A percentile compares a stretch with the other conserved stretches of the same genome.
phyloP scores from a whole-genome alignment of 2,113 vertebrate species.

The Callithrix jacchus region DNA sequence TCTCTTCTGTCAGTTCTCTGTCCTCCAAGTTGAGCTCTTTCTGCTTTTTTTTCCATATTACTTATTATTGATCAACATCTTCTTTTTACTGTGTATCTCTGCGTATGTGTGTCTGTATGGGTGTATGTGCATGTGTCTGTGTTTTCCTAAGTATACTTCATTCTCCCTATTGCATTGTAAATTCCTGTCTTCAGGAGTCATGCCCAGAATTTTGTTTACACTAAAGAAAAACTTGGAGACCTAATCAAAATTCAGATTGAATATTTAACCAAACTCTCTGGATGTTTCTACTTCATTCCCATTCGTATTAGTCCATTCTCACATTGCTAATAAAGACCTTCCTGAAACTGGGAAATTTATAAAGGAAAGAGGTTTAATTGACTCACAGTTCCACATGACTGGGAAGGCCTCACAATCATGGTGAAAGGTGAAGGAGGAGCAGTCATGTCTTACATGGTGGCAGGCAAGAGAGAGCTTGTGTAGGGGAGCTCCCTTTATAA shows the following conservation, averaged over 20 bases:
- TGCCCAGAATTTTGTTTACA: background rate
- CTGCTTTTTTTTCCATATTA: background rate
- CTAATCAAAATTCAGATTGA: background rate
- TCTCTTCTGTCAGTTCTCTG: background rate
- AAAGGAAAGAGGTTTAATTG: too few species aligned
- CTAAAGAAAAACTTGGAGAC: background rate
- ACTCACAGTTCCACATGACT: too few species aligned
- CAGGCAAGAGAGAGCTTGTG: too few species aligned
- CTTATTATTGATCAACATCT: background rate
- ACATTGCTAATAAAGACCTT: too few species aligned
- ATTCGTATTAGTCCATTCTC: too few species aligned
- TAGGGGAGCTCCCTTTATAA: too few species aligned
- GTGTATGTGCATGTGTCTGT: fast-evolving
- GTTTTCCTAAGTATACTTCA: background rate
- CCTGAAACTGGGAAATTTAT: too few species aligned
- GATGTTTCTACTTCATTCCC: background rate
- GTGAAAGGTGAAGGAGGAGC: too few species aligned
- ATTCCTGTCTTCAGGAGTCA: background rate
- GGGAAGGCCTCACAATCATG: too few species aligned
- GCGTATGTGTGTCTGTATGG: fast-evolving
- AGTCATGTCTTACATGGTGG: too few species aligned
- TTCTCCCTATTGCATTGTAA: background rate
- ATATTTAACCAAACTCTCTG: background rate
- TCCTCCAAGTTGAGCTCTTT: background rate
- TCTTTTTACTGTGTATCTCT: background rate